Evolutionary conservation across 2,113 vertebrate genomes (phyloP), one percentile per base, ranked within the genome.

Genomic region (Caretta caretta): DNA sequence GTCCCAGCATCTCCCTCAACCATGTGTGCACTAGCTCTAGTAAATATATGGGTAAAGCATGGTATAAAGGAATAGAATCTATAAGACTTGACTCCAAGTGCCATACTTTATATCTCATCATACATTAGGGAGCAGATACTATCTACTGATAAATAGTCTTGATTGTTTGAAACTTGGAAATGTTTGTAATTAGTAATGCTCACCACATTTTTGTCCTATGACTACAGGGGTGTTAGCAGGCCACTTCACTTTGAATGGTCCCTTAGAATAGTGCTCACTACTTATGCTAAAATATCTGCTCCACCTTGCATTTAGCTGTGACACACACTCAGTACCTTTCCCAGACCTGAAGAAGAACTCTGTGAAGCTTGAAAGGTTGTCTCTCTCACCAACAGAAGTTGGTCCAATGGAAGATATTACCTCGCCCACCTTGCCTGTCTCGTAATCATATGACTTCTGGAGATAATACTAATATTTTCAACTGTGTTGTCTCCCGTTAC

Each of bases 161-260:
- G n/a, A 27, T 31, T 59, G 24, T 46, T 83, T 94, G 46, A 94
- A 90, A 24, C 46, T 54, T 29, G 16, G 65, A 92, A 94, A 80
- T 56, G 85, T 31, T 87, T 90, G 10, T 76, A 95, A 81, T 8
- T 53, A 75, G 1, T 84, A 17, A 83, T 62, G 50, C 25, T 86
- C 17, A 72, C 3, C 20, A 90, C 80, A 92, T 35, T 62, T 62
- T 62, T 62, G 29, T 62, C 57, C 57, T 62, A 31, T 31, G 57
- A 62, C 57, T 62, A 62, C 25, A 62, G 12, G 29, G 57, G 24
- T 62, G 29, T 62, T 62, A 62, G 6, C 12, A 5, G 29, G 5
- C 29, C 57, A 62, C 29, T 29, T 31, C 6, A 31, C 29, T 29
- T 27, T 31, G 57, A 62, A 62, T 62, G 57, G 57, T 62, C 57